Conservation (phyloP, 2,113 vertebrate genomes). For the Gallinago undulata region DNA sequence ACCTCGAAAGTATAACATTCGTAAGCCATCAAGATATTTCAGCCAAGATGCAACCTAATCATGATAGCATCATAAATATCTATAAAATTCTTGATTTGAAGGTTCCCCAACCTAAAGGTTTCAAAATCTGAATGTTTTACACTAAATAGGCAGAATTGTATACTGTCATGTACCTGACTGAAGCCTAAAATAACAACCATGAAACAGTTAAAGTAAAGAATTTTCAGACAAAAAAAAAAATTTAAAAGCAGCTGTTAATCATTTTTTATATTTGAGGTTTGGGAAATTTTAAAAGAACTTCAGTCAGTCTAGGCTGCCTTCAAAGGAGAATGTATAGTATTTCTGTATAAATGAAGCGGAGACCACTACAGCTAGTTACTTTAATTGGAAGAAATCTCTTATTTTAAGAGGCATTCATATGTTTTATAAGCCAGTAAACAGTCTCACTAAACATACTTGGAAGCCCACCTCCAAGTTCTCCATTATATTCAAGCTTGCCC, state of each 20-base stretch:
- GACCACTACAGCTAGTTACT: not conserved
- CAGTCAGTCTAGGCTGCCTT: not conserved
- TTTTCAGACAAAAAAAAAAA: not conserved
- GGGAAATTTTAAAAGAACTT: not conserved
- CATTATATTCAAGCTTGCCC: not conserved
- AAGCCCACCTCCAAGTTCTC: not conserved
- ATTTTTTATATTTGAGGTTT: not conserved
- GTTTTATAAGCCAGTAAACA: not conserved
- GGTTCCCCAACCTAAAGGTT: not conserved
- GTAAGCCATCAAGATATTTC: not conserved
- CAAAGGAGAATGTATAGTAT: not conserved
- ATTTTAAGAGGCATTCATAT: not conserved
- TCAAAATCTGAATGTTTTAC: not conserved
- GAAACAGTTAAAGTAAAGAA: not conserved
- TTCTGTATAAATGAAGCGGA: not conserved
- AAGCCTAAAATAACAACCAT: not conserved
- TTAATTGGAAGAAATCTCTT: not conserved
- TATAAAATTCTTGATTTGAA: not conserved
- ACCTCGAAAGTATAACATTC: not conserved
- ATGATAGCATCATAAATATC: rapidly evolving
- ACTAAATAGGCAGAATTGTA: not conserved
- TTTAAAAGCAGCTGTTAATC: not conserved
- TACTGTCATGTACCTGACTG: rapidly evolving
- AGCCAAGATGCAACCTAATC: not conserved
- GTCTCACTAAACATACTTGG: rapidly evolving